A percentile compares a stretch with the other conserved stretches of the same genome.
These are phyloP conservation scores for Tenthredo notha DNA, from an alignment of 2,888 invertebrate genomes.

Conservation along the genomic window DNA sequence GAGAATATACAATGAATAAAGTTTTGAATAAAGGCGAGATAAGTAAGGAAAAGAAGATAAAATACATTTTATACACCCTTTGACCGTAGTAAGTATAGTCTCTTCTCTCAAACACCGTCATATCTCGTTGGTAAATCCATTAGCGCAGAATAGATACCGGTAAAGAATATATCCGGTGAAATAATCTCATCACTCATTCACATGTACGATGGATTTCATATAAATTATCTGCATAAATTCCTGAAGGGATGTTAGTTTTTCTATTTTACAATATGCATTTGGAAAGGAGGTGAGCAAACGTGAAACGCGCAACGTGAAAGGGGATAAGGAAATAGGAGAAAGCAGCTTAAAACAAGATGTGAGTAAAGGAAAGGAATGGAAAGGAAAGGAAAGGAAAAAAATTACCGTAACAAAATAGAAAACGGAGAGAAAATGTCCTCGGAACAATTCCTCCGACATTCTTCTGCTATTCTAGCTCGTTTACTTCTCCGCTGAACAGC, in stretches of 20 bases:
- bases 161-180: neutral
- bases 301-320: neutral
- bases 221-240: neutral
- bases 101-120: neutral
- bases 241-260: neutral
- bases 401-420: conserved; percentile 19
- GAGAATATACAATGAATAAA: conserved; percentile 9
- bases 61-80: conserved; percentile 10
- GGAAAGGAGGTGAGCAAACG: neutral
- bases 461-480: conserved; percentile 35
- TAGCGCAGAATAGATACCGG: neutral
- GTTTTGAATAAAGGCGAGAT: neutral
- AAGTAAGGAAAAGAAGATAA: neutral
- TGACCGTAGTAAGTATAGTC: neutral
- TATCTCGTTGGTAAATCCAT: neutral
- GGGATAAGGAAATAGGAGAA: neutral
- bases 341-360: neutral
- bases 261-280: conserved; percentile 10
- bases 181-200: neutral
- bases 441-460: conserved; percentile 3
- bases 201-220: neutral
- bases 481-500: neutral
- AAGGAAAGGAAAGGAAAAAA: neutral
- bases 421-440: neutral
- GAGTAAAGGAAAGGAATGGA: neutral